Evolutionary conservation across 2,888 invertebrate genomes (phyloP), one percentile per base, ranked within the genome.

Genomic region (Girardia tigrina): DNA sequence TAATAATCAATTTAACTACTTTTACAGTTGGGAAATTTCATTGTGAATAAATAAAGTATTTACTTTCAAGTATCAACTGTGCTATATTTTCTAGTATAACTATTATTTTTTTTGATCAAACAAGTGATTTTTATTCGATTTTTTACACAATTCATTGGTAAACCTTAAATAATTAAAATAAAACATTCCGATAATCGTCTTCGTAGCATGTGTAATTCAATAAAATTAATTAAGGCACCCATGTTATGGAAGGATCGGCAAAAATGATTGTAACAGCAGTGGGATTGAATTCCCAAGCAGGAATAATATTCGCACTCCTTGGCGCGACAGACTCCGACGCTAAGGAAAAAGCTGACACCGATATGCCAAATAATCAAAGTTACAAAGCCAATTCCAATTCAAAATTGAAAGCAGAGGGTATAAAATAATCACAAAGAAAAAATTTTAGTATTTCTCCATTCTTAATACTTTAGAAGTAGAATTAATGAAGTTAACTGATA

Each of bases 201-300:
- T n/a, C n/a, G n/a, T n/a, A n/a, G n/a, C n/a, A n/a, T n/a, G n/a
- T n/a, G n/a, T n/a, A n/a, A n/a, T n/a, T n/a, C n/a, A n/a, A n/a
- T n/a, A n/a, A n/a, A n/a, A 56, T 12, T 29, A 70, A 79, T 78
- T 77, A 80, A 88, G 89, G 89, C 79, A 98, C 98, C 77, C 97
- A 98, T 86, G 94, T 97, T 78, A 98, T 98, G 98, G 98, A 98
- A 87, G 98, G 98, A 78, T 95, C 94, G 79, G 98, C 97, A 78
- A 95, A 95, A 87, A 95, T 97, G 92, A 85, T 98, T 82, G 94
- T 98, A 76, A 90, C 94, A 73, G 98, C 97, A 28, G 98, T 98
- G 36, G 98, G 94, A 77, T 90, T 93, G 77, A 97, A 97, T 87
- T 97, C 97, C 2, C 97, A 97, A 84, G 95, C 97, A 76, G 97